Evolutionary conservation across 2,888 invertebrate species (phyloP).

Genomic region (Himalopsyche anomala): DNA sequence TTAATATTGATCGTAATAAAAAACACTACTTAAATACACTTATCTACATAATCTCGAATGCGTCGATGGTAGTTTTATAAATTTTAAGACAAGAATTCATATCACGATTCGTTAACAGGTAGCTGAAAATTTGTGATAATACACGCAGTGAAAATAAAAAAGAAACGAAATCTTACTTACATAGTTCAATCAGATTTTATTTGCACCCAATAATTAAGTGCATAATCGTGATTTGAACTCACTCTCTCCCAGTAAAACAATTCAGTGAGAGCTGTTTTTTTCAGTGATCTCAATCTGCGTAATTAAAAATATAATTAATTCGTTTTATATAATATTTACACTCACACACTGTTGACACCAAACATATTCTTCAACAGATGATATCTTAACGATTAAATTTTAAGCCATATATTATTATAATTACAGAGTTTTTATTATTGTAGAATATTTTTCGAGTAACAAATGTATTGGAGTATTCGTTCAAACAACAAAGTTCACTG

Average conservation of each 20-base stretch:
- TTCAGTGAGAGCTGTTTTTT: slow-evolving; percentile 27
- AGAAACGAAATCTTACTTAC: neutral
- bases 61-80: neutral
- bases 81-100: neutral
- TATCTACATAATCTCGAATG: too few relatives aligned
- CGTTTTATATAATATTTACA: neutral
- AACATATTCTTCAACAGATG: neutral
- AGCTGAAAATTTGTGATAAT: neutral
- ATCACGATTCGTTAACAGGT: neutral
- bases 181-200: slow-evolving; percentile 36
- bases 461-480: too few relatives aligned
- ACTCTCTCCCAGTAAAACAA: slow-evolving; percentile 4
- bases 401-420: too few relatives aligned
- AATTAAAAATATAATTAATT: slow-evolving; percentile 26
- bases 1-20: too few relatives aligned
- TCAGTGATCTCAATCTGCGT: slow-evolving; percentile 7
- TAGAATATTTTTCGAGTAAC: too few relatives aligned
- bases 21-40: too few relatives aligned
- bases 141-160: neutral
- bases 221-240: slow-evolving; percentile 35
- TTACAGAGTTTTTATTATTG: too few relatives aligned
- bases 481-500: too few relatives aligned
- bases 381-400: too few relatives aligned
- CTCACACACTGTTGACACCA: neutral
- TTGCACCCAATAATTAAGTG: slow-evolving; percentile 24